phyloP scores from a whole-genome alignment of 2,888 invertebrate genomes.

The Polymixis lichenea region DNA sequence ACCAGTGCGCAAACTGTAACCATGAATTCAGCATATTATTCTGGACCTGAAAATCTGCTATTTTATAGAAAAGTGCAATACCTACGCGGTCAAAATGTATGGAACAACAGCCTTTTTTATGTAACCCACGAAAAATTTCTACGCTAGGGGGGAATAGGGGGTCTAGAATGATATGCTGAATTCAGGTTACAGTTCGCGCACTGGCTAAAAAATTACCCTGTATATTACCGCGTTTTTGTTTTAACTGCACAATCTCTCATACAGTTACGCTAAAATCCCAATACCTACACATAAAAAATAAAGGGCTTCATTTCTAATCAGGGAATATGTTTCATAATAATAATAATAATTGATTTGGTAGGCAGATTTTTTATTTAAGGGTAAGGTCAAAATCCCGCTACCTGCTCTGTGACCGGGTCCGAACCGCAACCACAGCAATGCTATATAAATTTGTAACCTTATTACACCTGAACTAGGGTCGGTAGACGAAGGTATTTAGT shows the following conservation, averaged over 20 bases:
- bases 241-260: neutral
- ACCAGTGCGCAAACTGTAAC: too few species aligned
- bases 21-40: too few species aligned
- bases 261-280: neutral
- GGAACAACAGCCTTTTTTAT: too few species aligned
- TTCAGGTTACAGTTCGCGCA: too few species aligned
- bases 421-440: slow-evolving; percentile 66
- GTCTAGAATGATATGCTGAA: too few species aligned
- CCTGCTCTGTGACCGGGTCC: slow-evolving; percentile 59
- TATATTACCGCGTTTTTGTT: neutral
- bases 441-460: slow-evolving; percentile 63
- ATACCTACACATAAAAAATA: neutral
- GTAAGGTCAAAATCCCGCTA: slow-evolving; percentile 47
- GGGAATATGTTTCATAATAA: slow-evolving; percentile 30
- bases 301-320: slow-evolving; percentile 2
- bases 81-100: too few species aligned
- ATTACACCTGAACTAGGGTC: slow-evolving; percentile 53
- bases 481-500: slow-evolving; percentile 63
- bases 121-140: too few species aligned
- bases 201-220: too few species aligned
- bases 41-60: too few species aligned
- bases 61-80: too few species aligned
- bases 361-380: slow-evolving; percentile 49
- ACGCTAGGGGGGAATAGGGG: too few species aligned
- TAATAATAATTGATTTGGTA: slow-evolving; percentile 50